Evolutionary conservation across 1,140 invertebrate genomes (phyloP), one percentile per base, ranked within the genome.

Genomic region (Lasioglossum albipes): DNA sequence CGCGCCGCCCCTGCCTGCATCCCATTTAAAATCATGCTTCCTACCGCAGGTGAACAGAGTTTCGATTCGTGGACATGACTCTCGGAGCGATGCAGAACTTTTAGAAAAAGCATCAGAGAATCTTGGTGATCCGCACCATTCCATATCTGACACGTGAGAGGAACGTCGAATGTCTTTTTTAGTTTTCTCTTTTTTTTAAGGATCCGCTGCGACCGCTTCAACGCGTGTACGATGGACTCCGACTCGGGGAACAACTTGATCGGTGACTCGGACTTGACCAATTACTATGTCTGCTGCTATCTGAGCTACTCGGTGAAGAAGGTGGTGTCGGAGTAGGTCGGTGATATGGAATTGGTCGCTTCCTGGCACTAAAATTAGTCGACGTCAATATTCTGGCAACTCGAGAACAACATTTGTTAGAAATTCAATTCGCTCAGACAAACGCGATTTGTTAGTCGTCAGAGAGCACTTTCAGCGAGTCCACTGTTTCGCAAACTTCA

Each of bases 311-410:
- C 68, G 93, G 94, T 69, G 95, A 96, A 61, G 96, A 96, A 27
- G 95, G 95, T 75, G 96, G 95, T 10, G 96, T 95, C 18, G 96
- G 96, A 27, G 96, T 96, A 73, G 96, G 96, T 86, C 97, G 95
- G 87, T 97, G 96, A 94, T 98, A 98, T 68, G 97, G 97, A 88
- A 98, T 97, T 57, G 97, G 97, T 75, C 97, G 94, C 93, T 98
- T 98, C 86, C 97, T 95, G 81, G 97, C 97, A 93, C 97, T 98
- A 94, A 88, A 95, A 95, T 88, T 84, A 87, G 91, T 72, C 62
- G 68, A 75, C 57, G 36, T 90, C 84, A 82, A 85, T 42, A 82
- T 57, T 54, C 13, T 83, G 27, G 20, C 18, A n/a, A 42, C 27
- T n/a, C 64, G 20, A 57, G 64, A 54, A 2, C n/a, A 36, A 45